A percentile compares a stretch with the other conserved stretches of the same genome.
Conservation (phyloP, 2,888 invertebrate genomes). For the Agriotes lineatus region DNA sequence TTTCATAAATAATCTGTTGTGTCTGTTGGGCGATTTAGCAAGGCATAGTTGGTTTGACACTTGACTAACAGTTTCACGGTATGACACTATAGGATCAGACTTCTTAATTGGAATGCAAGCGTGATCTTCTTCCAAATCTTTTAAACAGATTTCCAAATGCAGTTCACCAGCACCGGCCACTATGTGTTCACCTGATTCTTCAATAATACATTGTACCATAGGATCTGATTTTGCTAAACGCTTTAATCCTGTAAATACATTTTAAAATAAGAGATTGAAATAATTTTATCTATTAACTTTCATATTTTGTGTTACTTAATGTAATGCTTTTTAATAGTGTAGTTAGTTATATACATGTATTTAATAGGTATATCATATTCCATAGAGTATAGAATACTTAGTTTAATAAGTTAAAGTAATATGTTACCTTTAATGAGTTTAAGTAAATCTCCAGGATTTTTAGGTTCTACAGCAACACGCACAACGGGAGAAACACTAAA, state of each 20-base stretch:
- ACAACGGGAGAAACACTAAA: slow-evolving; percentile 99
- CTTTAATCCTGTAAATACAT: slow-evolving; percentile 88
- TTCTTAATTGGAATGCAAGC: slow-evolving; percentile 99
- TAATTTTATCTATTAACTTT: too few species aligned
- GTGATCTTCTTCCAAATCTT: slow-evolving; percentile 99
- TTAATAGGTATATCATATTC: too few species aligned
- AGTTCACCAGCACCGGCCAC: slow-evolving; percentile 99
- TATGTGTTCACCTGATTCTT: slow-evolving; percentile 99
- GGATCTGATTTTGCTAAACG: slow-evolving; percentile 99
- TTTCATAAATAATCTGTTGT: slow-evolving; percentile 82
- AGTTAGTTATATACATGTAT: too few species aligned
- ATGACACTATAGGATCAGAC: slow-evolving; percentile 98
- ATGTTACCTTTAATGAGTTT: slow-evolving; percentile 90
- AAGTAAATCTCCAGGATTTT: slow-evolving; percentile 98
- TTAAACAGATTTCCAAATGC: slow-evolving; percentile 99
- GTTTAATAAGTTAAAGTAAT: neutral
- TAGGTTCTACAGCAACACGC: slow-evolving; percentile 99
- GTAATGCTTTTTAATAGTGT: too few species aligned
- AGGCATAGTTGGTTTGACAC: slow-evolving; percentile 96
- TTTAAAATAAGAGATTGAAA: slow-evolving; percentile 56
- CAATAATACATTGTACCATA: slow-evolving; percentile 99
- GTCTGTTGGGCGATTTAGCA: slow-evolving; percentile 99
- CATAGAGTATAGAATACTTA: neutral
- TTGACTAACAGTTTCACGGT: slow-evolving; percentile 96
- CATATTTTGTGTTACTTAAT: too few species aligned